Percentiles rank a stretch among this genome's conserved stretches.
Conservation (phyloP, 2,113 vertebrate species). For the Ochotona princeps region DNA sequence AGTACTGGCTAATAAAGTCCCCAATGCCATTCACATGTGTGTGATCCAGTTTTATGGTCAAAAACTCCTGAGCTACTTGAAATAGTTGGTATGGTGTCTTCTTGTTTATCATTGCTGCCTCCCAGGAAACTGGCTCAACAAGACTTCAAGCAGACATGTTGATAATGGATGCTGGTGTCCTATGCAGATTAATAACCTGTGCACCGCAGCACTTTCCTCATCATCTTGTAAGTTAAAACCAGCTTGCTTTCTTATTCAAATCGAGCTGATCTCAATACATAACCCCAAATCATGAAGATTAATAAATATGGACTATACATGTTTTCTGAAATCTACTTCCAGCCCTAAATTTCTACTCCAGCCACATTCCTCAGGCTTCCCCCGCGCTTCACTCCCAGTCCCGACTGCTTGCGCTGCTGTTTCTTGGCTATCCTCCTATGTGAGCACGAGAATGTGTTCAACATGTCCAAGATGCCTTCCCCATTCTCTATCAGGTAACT, state of each 20-base stretch:
- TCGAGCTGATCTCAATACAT: background rate
- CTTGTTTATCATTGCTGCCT: too few relatives aligned
- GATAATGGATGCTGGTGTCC: too few relatives aligned
- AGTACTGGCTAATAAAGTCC: too few relatives aligned
- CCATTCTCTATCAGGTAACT: background rate
- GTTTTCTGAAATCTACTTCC: background rate
- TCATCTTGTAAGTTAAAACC: background rate
- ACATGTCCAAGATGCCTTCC: background rate
- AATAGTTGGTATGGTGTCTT: too few relatives aligned
- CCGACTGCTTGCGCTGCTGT: background rate
- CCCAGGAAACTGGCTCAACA: too few relatives aligned
- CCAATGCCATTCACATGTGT: too few relatives aligned
- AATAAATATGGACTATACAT: background rate
- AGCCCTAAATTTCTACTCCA: background rate
- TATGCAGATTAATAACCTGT: too few relatives aligned
- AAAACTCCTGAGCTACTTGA: too few relatives aligned
- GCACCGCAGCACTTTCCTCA: too few relatives aligned
- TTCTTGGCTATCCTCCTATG: background rate
- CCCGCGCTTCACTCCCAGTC: too few relatives aligned
- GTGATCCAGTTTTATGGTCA: too few relatives aligned
- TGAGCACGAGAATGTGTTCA: fast-evolving
- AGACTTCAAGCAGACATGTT: too few relatives aligned
- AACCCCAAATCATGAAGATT: background rate
- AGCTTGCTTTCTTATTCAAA: background rate
- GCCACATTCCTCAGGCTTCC: fast-evolving